Conservation (phyloP, 2,113 vertebrate genomes). For the Ellobius talpinus region DNA sequence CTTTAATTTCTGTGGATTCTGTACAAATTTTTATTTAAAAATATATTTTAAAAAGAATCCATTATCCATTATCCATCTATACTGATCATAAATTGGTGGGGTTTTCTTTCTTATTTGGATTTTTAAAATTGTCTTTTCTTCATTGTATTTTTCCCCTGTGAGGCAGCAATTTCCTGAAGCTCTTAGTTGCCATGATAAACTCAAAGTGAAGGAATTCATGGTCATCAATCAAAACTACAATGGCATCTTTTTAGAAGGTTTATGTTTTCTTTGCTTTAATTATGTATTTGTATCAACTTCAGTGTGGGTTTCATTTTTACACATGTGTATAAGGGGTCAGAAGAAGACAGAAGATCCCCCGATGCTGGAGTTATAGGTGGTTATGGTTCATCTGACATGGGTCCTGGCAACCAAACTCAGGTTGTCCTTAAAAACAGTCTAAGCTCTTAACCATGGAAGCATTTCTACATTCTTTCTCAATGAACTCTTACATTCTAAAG, state of each 20-base stretch:
- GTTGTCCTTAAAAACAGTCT: background rate
- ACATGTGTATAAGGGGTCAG: background rate
- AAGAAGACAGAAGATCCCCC: background rate
- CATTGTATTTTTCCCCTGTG: background rate
- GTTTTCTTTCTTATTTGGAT: background rate
- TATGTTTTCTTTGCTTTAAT: background rate
- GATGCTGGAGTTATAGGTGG: too few species aligned
- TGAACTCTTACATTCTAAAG: background rate
- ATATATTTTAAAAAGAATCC: background rate
- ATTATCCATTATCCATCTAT: too few species aligned
- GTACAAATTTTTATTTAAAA: background rate
- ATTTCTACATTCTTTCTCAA: background rate
- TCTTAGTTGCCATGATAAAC: background rate
- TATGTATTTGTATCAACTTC: background rate
- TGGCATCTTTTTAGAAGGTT: background rate
- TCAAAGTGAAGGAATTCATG: background rate
- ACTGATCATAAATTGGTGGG: background rate
- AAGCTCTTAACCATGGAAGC: background rate
- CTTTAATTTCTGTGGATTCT: background rate
- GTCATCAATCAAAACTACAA: background rate
- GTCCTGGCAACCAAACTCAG: fast-evolving
- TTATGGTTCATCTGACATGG: background rate
- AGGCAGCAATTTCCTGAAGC: background rate
- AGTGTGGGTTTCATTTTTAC: background rate
- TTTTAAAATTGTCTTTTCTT: background rate